Evolutionary conservation across 2,888 invertebrate genomes (phyloP).

Genomic region (Eupithecia vulgata): DNA sequence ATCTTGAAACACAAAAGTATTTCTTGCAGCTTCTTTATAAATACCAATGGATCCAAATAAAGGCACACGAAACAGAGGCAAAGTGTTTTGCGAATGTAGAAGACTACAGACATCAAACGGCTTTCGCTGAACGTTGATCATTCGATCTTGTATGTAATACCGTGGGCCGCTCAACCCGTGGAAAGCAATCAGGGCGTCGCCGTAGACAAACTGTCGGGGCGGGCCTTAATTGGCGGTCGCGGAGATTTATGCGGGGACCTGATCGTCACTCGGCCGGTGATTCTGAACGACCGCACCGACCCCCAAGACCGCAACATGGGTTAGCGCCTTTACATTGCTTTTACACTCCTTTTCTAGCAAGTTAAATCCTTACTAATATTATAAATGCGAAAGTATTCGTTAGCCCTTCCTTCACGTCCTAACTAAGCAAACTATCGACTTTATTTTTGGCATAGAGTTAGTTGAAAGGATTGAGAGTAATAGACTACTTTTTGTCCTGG

Average conservation of each 20-base stretch:
- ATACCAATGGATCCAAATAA: background rate
- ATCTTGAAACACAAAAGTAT: background rate
- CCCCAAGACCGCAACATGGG: conserved; percentile 45
- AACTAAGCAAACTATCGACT: no score
- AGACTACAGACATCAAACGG: background rate
- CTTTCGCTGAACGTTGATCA: conserved; percentile 12
- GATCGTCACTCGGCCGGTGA: conserved; percentile 72
- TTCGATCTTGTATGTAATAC: conserved; percentile 9
- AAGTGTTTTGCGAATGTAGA: background rate
- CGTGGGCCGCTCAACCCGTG: conserved; percentile 25
- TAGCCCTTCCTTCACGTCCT: no score
- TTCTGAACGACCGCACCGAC: conserved; percentile 59
- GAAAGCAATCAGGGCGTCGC: conserved; percentile 84
- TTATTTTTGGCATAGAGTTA: no score
- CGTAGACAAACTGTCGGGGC: conserved; percentile 83
- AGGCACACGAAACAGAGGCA: background rate
- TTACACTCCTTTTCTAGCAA: background rate
- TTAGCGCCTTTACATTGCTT: conserved; percentile 19
- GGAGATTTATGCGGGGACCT: conserved; percentile 81
- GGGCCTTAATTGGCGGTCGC: conserved; percentile 83
- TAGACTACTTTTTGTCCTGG: no score
- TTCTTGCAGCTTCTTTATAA: background rate
- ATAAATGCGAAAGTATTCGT: no score
- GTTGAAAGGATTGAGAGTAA: no score
- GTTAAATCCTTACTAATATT: background rate